Evolutionary conservation across 1,140 invertebrate genomes (phyloP).

Genomic region (Zophobas morio): DNA sequence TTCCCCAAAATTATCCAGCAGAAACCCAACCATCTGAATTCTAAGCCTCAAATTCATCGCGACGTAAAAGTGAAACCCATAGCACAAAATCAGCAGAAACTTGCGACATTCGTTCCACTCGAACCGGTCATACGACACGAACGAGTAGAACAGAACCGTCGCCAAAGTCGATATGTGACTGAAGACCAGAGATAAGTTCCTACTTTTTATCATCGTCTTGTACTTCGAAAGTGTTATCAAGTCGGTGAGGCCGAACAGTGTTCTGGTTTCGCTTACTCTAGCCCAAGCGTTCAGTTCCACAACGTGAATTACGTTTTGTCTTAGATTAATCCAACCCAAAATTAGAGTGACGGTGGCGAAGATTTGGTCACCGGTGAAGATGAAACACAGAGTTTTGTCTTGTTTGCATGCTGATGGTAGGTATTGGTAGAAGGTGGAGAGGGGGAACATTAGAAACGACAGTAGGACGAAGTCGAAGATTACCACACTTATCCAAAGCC

Average conservation of each 20-base stretch:
- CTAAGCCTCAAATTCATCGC: background rate
- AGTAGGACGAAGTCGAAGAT: background rate
- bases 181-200: background rate
- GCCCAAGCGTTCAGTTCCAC: constrained; percentile 4
- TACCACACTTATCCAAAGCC: background rate
- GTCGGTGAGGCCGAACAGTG: background rate
- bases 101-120: background rate
- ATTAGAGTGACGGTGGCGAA: background rate
- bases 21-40: constrained; percentile 1
- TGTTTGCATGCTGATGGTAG: background rate
- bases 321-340: background rate
- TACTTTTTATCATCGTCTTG: background rate
- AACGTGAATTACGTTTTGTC: background rate
- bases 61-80: background rate
- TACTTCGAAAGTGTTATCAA: background rate
- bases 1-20: background rate
- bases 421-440: background rate
- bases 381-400: background rate
- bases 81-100: background rate
- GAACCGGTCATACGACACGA: background rate
- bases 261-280: background rate
- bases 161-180: background rate
- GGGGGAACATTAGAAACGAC: background rate
- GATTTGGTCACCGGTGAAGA: background rate
- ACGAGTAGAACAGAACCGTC: background rate